These are phyloP conservation scores for Azemiops feae DNA, from an alignment of 2,113 vertebrate genomes.

Conservation along the genomic window DNA sequence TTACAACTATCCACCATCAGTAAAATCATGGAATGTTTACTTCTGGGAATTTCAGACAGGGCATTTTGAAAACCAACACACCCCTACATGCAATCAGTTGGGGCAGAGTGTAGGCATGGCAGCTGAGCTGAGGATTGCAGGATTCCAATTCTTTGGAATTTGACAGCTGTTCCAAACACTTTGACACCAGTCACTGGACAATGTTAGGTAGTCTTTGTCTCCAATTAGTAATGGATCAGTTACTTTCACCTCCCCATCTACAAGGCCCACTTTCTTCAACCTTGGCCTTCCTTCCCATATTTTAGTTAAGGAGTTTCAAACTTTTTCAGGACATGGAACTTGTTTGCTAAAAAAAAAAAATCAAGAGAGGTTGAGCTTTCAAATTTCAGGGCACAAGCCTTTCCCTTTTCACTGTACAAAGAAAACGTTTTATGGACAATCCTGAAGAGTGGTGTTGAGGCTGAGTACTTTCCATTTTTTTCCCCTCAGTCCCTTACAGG, in stretches of 20 bases:
- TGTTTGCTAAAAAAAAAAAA: too few species aligned
- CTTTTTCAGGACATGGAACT: too few species aligned
- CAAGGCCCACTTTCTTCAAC: neutral
- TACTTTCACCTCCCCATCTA: neutral
- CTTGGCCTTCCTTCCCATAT: neutral
- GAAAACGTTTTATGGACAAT: too few species aligned
- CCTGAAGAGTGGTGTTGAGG: too few species aligned
- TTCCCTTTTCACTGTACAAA: too few species aligned
- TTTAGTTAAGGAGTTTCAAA: neutral
- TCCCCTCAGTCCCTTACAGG: too few species aligned
- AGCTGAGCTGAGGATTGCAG: conserved; percentile 8
- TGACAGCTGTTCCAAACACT: conserved; percentile 22
- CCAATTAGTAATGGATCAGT: neutral
- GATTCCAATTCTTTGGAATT: neutral
- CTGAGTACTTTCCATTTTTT: too few species aligned
- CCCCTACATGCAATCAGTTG: neutral
- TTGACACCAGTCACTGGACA: neutral
- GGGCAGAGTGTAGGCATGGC: neutral
- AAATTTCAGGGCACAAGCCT: too few species aligned
- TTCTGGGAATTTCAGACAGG: neutral
- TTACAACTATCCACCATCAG: neutral
- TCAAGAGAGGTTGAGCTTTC: too few species aligned
- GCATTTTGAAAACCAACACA: neutral
- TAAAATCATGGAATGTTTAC: neutral
- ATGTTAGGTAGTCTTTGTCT: neutral